phyloP scores from a whole-genome alignment of 2,113 vertebrate genomes.

The Geococcyx californianus region DNA sequence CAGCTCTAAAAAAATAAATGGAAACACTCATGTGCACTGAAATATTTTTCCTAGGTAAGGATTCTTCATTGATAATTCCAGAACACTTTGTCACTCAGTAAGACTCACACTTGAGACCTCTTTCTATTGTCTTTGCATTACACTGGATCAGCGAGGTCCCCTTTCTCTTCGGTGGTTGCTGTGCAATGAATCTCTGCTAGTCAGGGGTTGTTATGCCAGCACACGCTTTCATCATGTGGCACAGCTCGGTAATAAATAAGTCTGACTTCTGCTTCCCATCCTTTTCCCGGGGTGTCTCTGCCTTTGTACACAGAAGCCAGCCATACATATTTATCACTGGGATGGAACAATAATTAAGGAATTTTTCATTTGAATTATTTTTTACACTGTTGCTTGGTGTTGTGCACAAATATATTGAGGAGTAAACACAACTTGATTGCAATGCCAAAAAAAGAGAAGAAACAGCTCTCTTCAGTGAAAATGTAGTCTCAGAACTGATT shows the following conservation, averaged over 20 bases:
- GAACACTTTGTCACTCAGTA: neutral
- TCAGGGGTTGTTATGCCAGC: neutral
- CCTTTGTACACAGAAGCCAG: neutral
- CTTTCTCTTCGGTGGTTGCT: neutral
- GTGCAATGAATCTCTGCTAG: neutral
- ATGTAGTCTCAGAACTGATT: conserved; percentile 9
- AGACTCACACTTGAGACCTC: neutral
- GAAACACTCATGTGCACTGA: no score
- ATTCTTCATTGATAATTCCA: neutral
- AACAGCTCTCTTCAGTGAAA: neutral
- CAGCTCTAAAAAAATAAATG: no score
- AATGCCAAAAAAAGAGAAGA: neutral
- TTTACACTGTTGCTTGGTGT: neutral
- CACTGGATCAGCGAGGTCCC: neutral
- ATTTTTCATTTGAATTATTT: neutral
- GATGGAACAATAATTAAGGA: conserved; percentile 16
- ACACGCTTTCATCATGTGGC: accelerated
- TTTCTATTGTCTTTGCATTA: neutral
- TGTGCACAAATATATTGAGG: neutral
- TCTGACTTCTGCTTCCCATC: conserved; percentile 5
- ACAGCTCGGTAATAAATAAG: neutral
- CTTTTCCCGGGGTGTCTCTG: neutral
- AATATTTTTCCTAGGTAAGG: neutral
- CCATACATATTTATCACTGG: conserved; percentile 16
- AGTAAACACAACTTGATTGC: neutral